Base-by-base conservation (phyloP, 2,888 invertebrate species). In the Horisme vitalbata region DNA sequence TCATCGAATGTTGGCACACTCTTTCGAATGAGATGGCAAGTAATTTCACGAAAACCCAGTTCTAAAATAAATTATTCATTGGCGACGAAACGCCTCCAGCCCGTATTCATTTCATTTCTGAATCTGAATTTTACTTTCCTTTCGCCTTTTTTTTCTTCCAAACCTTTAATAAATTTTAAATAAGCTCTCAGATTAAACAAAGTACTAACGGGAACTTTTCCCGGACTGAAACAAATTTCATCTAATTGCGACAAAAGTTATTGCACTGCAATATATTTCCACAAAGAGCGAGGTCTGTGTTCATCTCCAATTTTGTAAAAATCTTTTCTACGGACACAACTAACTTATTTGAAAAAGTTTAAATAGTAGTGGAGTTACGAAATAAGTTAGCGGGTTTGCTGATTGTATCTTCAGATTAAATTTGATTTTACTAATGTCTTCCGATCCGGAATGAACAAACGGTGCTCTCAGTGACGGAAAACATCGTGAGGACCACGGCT, bases 51-150 rank as follows among this genome's bases (percentile, higher is more conserved):
- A 83, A 82, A 83, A 85, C 79, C 79, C 79, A 82, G 77, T 83
- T 83, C 81, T 76, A 81, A 85, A 79, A 89, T 89, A 89, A 88
- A 88, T 89, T 87, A 89, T 88, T 89, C 88, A 89, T 87, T 71
- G 81, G 80, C 84, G 86, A 86, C 86, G 87, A 85, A 87, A 84
- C 80, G 87, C 87, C 84, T 74, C 74, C 77, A 83, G 86, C 76
- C 75, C 84, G 85, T 86, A 87, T 88, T 89, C 86, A 88, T 88
- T 89, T 87, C 87, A 87, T 87, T 89, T 85, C 85, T 75, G 81
- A 86, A 86, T 86, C 87, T 79, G 78, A 85, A 86, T 82, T 80
- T 75, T 76, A 81, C 82, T 83, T 85, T 83, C 79, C 74, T 71
- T 71, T 74, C 72, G 70, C 70, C 75, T 79, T 81, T 82, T 79